Conservation (phyloP, 2,888 invertebrate species). For the Fragum sueziense region DNA sequence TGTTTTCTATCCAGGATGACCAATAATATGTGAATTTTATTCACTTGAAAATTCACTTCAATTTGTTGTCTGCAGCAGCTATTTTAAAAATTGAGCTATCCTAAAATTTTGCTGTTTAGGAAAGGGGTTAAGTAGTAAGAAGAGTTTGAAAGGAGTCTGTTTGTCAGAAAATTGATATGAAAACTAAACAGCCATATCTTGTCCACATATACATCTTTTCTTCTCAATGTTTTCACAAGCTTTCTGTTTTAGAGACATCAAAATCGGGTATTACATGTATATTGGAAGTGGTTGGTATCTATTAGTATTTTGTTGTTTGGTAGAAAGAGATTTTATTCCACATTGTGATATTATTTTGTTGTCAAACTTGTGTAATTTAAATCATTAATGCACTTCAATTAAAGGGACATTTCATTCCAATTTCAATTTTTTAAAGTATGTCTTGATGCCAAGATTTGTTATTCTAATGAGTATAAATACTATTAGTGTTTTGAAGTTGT, state of each 20-base stretch:
- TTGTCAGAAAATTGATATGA: neutral
- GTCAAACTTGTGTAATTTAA: neutral
- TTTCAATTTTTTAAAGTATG: too few relatives aligned
- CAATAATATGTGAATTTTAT: too few relatives aligned
- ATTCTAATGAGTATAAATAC: too few relatives aligned
- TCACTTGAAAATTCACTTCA: neutral
- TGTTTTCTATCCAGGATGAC: neutral
- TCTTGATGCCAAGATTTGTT: too few relatives aligned
- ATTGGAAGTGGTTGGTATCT: neutral
- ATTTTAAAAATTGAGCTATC: neutral
- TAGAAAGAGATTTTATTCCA: neutral
- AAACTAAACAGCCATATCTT: neutral
- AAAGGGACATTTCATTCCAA: too few relatives aligned
- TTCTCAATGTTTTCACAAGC: neutral
- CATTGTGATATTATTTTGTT: neutral
- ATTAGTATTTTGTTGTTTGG: neutral
- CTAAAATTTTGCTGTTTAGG: neutral
- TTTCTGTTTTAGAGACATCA: neutral
- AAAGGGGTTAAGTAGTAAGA: neutral
- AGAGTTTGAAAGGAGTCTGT: neutral
- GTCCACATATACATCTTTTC: neutral
- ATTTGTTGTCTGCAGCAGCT: neutral
- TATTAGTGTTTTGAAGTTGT: too few relatives aligned
- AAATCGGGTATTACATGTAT: neutral
- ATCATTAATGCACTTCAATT: too few relatives aligned